These are phyloP conservation scores for Arrhopalites spinosus DNA, from an alignment of 2,888 invertebrate genomes.

Conservation along the genomic window DNA sequence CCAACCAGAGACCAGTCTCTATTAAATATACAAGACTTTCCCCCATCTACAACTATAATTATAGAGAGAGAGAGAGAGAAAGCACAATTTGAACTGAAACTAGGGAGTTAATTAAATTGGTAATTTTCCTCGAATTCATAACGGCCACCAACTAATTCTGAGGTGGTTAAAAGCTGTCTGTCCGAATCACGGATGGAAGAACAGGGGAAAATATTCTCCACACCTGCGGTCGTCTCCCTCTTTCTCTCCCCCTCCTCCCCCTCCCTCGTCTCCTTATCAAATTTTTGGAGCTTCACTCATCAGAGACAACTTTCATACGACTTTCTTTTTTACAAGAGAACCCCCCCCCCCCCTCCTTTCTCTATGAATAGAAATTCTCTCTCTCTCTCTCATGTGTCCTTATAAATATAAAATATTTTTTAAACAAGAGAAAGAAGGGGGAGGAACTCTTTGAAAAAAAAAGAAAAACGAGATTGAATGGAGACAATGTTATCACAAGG, in stretches of 20 bases:
- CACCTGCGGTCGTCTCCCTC: slow-evolving; percentile 21
- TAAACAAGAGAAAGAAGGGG: not conserved
- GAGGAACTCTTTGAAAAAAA: not conserved
- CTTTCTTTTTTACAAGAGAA: no score
- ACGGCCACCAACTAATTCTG: slow-evolving; percentile 26
- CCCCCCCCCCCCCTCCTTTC: no score
- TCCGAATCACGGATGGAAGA: slow-evolving; percentile 18
- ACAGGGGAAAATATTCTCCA: slow-evolving; percentile 6
- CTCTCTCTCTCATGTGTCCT: no score
- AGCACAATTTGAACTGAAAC: not conserved
- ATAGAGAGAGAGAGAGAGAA: no score
- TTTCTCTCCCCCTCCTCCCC: not conserved
- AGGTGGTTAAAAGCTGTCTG: slow-evolving; percentile 27
- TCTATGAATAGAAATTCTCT: no score
- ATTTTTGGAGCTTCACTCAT: not conserved
- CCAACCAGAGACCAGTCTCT: no score
- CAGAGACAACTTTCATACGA: no score
- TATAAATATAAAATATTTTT: no score
- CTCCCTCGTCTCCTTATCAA: not conserved
- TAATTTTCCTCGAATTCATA: slow-evolving; percentile 23
- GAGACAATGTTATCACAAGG: slow-evolving; percentile 21
- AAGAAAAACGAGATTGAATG: not conserved
- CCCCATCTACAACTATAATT: no score
- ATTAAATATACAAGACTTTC: no score
- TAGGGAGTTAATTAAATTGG: slow-evolving; percentile 27